Conservation (phyloP, 2,797 vertebrate genomes). For the Caiman crocodilus region DNA sequence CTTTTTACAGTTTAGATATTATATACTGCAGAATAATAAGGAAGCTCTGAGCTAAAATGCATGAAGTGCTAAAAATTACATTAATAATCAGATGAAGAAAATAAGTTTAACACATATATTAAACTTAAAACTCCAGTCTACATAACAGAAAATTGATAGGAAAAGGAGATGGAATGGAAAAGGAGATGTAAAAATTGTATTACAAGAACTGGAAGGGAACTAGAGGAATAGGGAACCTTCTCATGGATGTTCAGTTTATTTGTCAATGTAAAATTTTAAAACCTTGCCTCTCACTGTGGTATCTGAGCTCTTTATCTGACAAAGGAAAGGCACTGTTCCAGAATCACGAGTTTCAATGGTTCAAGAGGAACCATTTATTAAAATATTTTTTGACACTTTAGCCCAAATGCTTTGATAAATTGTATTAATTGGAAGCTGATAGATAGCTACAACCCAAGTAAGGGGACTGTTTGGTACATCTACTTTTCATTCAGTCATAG, state of each 20-base stretch:
- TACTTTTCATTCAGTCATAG: neutral
- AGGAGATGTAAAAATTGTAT: neutral
- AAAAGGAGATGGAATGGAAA: neutral
- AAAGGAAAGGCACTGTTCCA: neutral
- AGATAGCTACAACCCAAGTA: neutral
- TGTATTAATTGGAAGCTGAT: neutral
- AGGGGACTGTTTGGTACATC: neutral
- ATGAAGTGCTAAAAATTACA: neutral
- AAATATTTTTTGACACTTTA: neutral
- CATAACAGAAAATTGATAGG: neutral
- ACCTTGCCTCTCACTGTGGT: neutral
- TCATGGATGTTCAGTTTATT: neutral
- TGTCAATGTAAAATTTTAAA: neutral
- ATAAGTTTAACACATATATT: neutral
- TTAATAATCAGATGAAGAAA: conserved; percentile 17
- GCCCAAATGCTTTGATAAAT: neutral
- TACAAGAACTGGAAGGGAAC: too few relatives aligned
- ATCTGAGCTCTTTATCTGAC: neutral
- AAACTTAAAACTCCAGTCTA: neutral
- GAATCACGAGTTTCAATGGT: neutral
- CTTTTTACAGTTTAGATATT: neutral
- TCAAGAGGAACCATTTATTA: neutral
- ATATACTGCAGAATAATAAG: neutral
- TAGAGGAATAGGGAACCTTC: neutral
- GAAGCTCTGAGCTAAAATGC: neutral